Percentiles rank a stretch among this genome's conserved stretches.
These are phyloP conservation scores for Calliopum simillimum DNA, from an alignment of 2,888 invertebrate species.

Conservation along the genomic window DNA sequence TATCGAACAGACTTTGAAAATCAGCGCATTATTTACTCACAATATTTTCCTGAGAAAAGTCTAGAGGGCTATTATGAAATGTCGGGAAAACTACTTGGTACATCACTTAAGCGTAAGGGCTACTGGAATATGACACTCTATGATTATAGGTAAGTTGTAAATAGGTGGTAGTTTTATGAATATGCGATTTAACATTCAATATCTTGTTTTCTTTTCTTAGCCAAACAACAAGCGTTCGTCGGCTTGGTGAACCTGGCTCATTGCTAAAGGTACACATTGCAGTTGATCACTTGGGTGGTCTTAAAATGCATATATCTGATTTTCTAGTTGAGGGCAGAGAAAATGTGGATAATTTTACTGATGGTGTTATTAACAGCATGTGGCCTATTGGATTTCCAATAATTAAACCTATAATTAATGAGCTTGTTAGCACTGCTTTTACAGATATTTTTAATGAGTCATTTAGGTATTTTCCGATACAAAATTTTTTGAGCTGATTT, in stretches of 20 bases:
- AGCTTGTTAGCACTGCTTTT: constrained; percentile 84
- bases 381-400: constrained; percentile 86
- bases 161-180: neutral
- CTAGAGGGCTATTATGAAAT: constrained; percentile 78
- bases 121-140: constrained; percentile 81
- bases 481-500: constrained; percentile 70
- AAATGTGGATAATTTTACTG: constrained; percentile 74
- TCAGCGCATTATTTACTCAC: constrained; percentile 78
- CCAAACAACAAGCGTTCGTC: constrained; percentile 68
- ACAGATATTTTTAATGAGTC: constrained; percentile 84
- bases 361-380: constrained; percentile 81
- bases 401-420: constrained; percentile 82
- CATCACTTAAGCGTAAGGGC: constrained; percentile 74
- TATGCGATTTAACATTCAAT: neutral
- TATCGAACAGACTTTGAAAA: constrained; percentile 78
- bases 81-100: constrained; percentile 74
- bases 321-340: constrained; percentile 73
- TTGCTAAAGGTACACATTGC: constrained; percentile 76
- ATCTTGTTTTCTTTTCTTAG: constrained; percentile 48
- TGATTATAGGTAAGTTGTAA: constrained; percentile 69
- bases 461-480: constrained; percentile 79
- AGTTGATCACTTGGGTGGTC: constrained; percentile 80
- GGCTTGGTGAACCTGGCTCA: constrained; percentile 66
- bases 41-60: constrained; percentile 85
- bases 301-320: constrained; percentile 82